These are phyloP conservation scores for Drosophila nr. fundita DNA, from an alignment of 2,888 invertebrate species.

Conservation along the genomic window DNA sequence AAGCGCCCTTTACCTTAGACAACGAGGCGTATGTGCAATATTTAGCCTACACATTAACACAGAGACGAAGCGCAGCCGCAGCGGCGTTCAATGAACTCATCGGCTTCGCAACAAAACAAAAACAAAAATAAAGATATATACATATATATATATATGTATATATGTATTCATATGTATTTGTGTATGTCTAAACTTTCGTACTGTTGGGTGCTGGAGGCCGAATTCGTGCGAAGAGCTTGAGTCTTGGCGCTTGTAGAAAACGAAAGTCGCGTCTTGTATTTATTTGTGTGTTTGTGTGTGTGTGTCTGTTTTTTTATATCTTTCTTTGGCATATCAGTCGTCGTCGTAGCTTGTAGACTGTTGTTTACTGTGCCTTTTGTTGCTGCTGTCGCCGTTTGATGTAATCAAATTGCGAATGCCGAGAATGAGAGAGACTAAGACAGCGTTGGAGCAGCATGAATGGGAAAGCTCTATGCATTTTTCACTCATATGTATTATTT, in stretches of 20 bases:
- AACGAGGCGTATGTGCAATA: slow-evolving; percentile 63
- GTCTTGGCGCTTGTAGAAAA: slow-evolving; percentile 58
- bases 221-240: slow-evolving; percentile 44
- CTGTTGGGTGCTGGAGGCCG: slow-evolving; percentile 60
- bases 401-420: slow-evolving; percentile 76
- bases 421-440: slow-evolving; percentile 16
- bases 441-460: slow-evolving; percentile 14
- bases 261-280: slow-evolving; percentile 68
- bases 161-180: slow-evolving; percentile 5
- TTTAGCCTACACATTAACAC: slow-evolving; percentile 31
- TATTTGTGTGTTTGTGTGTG: slow-evolving; percentile 28
- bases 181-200: slow-evolving; percentile 47
- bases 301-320: slow-evolving; percentile 26
- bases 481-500: slow-evolving; percentile 33
- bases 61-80: slow-evolving; percentile 43
- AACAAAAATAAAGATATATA: slow-evolving; percentile 6
- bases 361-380: slow-evolving; percentile 24
- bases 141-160: not conserved
- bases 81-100: slow-evolving; percentile 60
- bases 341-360: slow-evolving; percentile 13
- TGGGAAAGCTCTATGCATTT: slow-evolving; percentile 33
- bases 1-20: slow-evolving; percentile 53
- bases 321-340: slow-evolving; percentile 59
- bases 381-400: slow-evolving; percentile 59
- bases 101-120: slow-evolving; percentile 28